Conservation (phyloP, 2,797 vertebrate genomes). For the Anabacerthia variegaticeps region DNA sequence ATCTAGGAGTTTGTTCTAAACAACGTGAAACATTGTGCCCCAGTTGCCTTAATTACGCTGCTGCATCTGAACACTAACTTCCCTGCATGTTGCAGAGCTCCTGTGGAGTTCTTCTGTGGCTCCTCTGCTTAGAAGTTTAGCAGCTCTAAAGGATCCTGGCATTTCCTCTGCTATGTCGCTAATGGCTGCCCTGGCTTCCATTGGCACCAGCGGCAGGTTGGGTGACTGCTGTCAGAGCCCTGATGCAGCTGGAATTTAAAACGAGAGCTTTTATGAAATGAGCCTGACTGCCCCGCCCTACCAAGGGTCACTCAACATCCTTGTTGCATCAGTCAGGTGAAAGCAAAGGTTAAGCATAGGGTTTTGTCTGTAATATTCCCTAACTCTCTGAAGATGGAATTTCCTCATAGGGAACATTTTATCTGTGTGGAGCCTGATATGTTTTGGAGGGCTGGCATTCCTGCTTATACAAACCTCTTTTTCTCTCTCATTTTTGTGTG, state of each 20-base stretch:
- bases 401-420: not conserved
- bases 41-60: conserved; percentile 13
- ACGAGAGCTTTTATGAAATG: not conserved
- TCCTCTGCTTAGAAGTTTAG: not conserved
- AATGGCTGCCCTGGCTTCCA: not conserved
- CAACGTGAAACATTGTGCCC: not conserved
- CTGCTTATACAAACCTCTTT: not conserved
- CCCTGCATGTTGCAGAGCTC: not conserved
- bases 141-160: not conserved
- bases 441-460: not conserved
- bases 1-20: not conserved
- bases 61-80: not conserved
- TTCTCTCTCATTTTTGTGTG: not conserved
- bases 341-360: not conserved
- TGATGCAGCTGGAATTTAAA: not conserved
- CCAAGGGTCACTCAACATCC: not conserved
- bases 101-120: conserved; percentile 1
- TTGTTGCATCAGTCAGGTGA: not conserved
- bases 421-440: not conserved
- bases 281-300: not conserved
- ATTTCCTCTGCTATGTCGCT: rapidly evolving
- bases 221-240: not conserved
- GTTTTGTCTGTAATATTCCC: not conserved
- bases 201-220: not conserved
- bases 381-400: not conserved